Base-by-base conservation (phyloP, 1,140 invertebrate species). In the Onthophagus taurus region DNA sequence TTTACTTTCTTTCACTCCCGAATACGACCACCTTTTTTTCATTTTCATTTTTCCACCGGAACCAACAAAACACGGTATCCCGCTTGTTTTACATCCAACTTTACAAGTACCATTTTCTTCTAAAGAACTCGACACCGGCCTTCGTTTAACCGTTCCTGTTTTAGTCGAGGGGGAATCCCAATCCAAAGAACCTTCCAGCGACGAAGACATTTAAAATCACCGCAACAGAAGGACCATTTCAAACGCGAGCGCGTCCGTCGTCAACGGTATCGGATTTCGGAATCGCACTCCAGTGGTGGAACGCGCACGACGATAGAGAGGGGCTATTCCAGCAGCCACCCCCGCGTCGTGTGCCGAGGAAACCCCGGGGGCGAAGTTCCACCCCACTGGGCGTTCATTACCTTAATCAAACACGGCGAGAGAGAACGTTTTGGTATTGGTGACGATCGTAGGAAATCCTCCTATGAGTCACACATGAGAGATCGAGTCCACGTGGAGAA, bases 91-190 rank as follows among this genome's bases (percentile, higher is more conserved):
- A 18, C n/a, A 9, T 2, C 19, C 16, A 5, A 14, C 16, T 12
- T 11, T 23, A 8, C n/a, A 11, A 17, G 11, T 37, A 17, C 23
- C 17, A 7, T 20, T 18, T 1, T 26, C 26, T 21, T 48, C 46
- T 13, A 26, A 17, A 62, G 18, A 65, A 26, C 64, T 70, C n/a
- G 75, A 78, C 11, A 65, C 65, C 26, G 74, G 70, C 45, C 77
- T 63, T 47, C 75, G 64, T 53, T 77, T 78, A 1, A 80, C 76
- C 0, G 77, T 80, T 5, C 77, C 77, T 2, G 77, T 80, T 48
- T 72, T 71, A 2, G 71, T 59, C n/a, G 75, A 78, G n/a, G 76
- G 75, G 5, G 76, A 78, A 54, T 80, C 77, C 77, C 77, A 80
- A 45, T 80, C 77, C 45, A 78, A 63, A 16, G 59, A 64, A 37